Evolutionary conservation across 2,113 vertebrate species (phyloP).

Genomic region (Ariopsis seemanni): DNA sequence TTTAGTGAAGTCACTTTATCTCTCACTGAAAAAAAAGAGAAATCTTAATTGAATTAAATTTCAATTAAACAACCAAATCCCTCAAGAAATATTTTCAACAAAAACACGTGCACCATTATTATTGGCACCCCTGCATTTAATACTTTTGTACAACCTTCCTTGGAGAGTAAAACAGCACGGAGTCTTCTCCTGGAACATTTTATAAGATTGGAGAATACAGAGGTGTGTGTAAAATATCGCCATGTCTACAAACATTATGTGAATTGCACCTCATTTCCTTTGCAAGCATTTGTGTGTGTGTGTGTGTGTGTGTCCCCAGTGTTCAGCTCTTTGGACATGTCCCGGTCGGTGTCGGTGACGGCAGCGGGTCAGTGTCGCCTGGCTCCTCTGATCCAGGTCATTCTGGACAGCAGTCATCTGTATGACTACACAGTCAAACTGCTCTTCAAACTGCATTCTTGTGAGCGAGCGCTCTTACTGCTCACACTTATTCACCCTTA

Average conservation of each 20-base stretch:
- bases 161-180: too few relatives aligned
- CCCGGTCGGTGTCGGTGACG: constrained; percentile 91
- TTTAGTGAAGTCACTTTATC: too few relatives aligned
- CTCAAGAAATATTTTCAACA: too few relatives aligned
- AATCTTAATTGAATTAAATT: too few relatives aligned
- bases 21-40: too few relatives aligned
- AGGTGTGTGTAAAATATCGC: not conserved
- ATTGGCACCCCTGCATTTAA: too few relatives aligned
- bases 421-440: constrained; percentile 97
- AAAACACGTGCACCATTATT: too few relatives aligned
- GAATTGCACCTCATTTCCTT: not conserved
- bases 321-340: constrained; percentile 96
- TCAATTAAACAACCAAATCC: too few relatives aligned
- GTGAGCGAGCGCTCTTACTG: constrained; percentile 77
- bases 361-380: constrained; percentile 94
- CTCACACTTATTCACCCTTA: not conserved
- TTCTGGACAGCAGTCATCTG: constrained; percentile 93
- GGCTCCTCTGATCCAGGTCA: constrained; percentile 94
- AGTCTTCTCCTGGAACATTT: too few relatives aligned
- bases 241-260: not conserved
- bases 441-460: constrained; percentile 97
- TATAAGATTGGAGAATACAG: too few relatives aligned
- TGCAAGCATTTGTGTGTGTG: not conserved
- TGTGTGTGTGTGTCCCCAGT: constrained; percentile 68
- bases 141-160: too few relatives aligned